Percentiles rank a stretch among this genome's conserved stretches.
Conservation (phyloP, 2,888 invertebrate species). For the Callosobruchus maculatus region DNA sequence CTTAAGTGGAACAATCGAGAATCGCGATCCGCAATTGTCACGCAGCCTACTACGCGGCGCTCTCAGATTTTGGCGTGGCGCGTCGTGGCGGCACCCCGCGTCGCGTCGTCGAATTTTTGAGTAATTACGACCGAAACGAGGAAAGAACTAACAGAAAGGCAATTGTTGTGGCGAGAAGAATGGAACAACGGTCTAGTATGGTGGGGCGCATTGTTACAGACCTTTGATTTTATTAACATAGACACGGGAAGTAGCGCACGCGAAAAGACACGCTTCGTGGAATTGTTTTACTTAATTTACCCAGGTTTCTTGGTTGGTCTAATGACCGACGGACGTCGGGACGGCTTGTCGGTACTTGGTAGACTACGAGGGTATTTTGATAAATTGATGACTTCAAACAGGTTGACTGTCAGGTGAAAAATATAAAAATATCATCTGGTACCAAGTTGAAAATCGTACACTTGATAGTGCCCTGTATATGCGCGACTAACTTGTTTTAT, state of each 20-base stretch:
- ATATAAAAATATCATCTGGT: too few relatives aligned
- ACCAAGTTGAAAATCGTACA: too few relatives aligned
- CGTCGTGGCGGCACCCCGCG: not conserved
- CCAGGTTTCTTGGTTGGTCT: not conserved
- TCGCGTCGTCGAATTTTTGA: not conserved
- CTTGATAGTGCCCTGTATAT: too few relatives aligned
- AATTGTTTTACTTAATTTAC: constrained; percentile 1
- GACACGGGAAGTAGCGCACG: not conserved
- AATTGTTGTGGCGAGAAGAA: not conserved
- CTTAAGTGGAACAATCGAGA: not conserved
- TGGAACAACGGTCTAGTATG: not conserved
- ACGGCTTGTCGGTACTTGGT: not conserved
- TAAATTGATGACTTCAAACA: too few relatives aligned
- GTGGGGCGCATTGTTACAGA: not conserved
- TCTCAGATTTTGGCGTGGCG: too few relatives aligned
- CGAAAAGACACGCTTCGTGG: not conserved
- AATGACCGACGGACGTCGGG: not conserved
- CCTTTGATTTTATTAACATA: not conserved
- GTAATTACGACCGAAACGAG: not conserved
- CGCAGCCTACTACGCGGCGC: not conserved
- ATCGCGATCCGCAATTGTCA: not conserved
- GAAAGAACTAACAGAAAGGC: not conserved
- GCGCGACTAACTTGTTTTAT: too few relatives aligned
- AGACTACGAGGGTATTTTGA: too few relatives aligned
- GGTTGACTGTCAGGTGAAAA: too few relatives aligned